Evolutionary conservation across 2,888 invertebrate genomes (phyloP).

Genomic region (Lomographa bimaculata): DNA sequence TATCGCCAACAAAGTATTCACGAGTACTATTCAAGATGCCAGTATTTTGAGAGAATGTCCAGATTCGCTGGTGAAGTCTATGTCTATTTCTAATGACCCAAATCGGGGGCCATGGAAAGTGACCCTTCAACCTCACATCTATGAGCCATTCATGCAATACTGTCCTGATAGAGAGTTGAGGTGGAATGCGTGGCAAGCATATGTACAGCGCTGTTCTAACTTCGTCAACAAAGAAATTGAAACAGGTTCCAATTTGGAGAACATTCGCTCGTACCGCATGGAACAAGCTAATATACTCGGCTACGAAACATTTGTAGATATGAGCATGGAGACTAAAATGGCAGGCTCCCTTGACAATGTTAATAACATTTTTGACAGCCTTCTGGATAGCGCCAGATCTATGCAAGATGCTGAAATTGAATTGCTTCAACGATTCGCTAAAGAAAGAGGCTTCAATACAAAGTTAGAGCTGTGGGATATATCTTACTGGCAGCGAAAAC

Average conservation of each 20-base stretch:
- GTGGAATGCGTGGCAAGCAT: constrained; percentile 94
- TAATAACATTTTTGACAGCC: constrained; percentile 85
- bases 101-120: constrained; percentile 93
- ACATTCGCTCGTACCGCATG: constrained; percentile 87
- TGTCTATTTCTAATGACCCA: constrained; percentile 85
- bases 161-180: constrained; percentile 91
- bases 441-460: constrained; percentile 87
- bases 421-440: constrained; percentile 88
- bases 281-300: constrained; percentile 91
- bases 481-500: constrained; percentile 93
- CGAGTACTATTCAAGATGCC: constrained; percentile 86
- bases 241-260: constrained; percentile 90
- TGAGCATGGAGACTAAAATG: constrained; percentile 98
- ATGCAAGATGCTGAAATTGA: constrained; percentile 90
- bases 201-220: constrained; percentile 87
- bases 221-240: constrained; percentile 85
- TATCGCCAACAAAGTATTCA: constrained; percentile 86
- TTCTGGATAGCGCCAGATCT: constrained; percentile 87
- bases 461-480: constrained; percentile 92
- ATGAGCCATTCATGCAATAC: constrained; percentile 90
- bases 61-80: constrained; percentile 84
- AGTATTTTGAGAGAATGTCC: constrained; percentile 90
- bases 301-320: constrained; percentile 90
- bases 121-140: constrained; percentile 89
- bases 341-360: constrained; percentile 91